phyloP scores from a whole-genome alignment of 2,797 vertebrate species.

The Helarctos malayanus region DNA sequence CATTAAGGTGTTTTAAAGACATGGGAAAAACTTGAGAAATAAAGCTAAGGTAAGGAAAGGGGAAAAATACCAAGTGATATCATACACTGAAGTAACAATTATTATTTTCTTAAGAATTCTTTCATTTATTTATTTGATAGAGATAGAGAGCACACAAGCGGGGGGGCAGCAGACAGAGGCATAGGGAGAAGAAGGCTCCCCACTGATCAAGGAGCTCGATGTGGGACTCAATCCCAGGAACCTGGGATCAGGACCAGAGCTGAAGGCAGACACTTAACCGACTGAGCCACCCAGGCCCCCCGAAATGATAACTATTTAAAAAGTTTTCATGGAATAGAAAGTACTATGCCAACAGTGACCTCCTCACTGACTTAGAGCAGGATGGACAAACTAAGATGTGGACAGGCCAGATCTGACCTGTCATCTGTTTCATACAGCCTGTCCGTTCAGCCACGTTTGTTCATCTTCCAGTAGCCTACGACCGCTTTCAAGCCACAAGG shows the following conservation, averaged over 20 bases:
- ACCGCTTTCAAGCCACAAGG: too few species aligned
- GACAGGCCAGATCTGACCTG: not conserved
- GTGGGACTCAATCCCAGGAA: not conserved
- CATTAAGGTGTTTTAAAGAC: not conserved
- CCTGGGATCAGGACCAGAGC: not conserved
- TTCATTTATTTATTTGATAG: not conserved
- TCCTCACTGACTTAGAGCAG: not conserved
- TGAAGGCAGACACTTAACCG: not conserved
- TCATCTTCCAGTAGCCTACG: accelerated
- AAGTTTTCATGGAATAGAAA: not conserved
- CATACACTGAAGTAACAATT: not conserved
- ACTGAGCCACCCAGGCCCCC: not conserved
- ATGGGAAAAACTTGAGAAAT: not conserved
- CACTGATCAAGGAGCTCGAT: not conserved
- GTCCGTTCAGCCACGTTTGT: not conserved
- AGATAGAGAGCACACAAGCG: not conserved
- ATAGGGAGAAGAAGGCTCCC: not conserved
- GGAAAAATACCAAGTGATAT: not conserved
- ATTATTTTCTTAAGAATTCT: not conserved
- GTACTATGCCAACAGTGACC: not conserved
- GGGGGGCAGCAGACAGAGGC: too few species aligned
- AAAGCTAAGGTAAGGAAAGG: not conserved
- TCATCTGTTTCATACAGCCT: not conserved
- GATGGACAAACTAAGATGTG: not conserved
- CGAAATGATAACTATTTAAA: not conserved